These are phyloP conservation scores for Tipula unca DNA, from an alignment of 2,888 invertebrate genomes.

Conservation along the genomic window DNA sequence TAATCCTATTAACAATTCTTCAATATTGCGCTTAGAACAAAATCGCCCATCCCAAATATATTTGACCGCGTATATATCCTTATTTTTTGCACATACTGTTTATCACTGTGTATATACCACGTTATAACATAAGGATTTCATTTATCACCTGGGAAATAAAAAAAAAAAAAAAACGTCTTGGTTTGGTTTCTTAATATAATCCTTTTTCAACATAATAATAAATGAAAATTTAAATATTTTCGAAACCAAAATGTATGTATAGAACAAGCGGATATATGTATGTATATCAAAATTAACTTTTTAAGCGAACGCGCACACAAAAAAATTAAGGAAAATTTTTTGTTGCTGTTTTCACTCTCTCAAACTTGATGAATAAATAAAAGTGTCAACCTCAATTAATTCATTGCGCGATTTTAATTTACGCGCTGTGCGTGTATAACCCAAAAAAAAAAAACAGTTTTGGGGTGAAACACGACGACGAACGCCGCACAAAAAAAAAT, in stretches of 20 bases:
- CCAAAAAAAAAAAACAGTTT: no score
- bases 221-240: conserved; percentile 14
- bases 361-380: conserved; percentile 19
- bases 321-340: neutral
- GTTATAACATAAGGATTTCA: conserved; percentile 3
- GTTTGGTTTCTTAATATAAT: neutral
- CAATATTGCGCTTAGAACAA: neutral
- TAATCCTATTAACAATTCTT: conserved; percentile 8
- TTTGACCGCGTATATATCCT: neutral
- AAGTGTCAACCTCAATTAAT: conserved; percentile 19
- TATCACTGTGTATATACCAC: neutral
- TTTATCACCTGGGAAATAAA: conserved; percentile 16
- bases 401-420: conserved; percentile 19
- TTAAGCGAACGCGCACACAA: neutral
- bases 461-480: neutral
- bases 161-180: neutral
- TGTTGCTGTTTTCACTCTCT: neutral
- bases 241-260: neutral
- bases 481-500: neutral
- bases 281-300: neutral
- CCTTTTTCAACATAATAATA: neutral
- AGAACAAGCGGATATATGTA: neutral
- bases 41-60: neutral
- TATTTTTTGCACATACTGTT: neutral
- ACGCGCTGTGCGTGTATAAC: no score